Evolutionary conservation across 2,113 vertebrate genomes (phyloP).

Genomic region (Craseonycteris thonglongyai): DNA sequence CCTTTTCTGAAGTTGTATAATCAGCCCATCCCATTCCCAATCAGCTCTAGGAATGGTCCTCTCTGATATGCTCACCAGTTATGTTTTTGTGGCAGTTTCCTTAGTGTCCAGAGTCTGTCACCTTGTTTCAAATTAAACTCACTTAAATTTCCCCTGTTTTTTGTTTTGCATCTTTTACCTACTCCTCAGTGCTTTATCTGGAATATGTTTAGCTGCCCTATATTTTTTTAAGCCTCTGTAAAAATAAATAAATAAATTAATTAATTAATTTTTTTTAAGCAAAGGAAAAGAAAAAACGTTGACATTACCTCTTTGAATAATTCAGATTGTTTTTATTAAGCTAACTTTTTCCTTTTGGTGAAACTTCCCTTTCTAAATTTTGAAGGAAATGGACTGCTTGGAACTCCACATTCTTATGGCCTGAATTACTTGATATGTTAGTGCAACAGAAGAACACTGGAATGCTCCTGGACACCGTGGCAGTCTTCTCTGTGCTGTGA

Average conservation of each 20-base stretch:
- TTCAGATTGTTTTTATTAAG: neutral
- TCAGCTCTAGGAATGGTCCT: neutral
- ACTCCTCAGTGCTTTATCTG: constrained; percentile 29
- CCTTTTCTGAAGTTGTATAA: neutral
- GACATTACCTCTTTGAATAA: neutral
- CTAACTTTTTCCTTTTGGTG: neutral
- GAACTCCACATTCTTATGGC: neutral
- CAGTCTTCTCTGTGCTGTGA: neutral
- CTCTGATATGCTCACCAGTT: fast-evolving
- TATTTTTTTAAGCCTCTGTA: neutral
- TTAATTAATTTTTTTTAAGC: constrained; percentile 47
- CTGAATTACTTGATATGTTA: neutral
- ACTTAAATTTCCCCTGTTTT: neutral
- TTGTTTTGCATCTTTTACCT: constrained; percentile 9
- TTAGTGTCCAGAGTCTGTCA: neutral
- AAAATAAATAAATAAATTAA: too few species aligned
- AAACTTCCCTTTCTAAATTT: neutral
- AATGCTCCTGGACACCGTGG: neutral
- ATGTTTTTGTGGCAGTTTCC: neutral
- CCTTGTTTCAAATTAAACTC: constrained; percentile 27
- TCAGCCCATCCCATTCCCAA: neutral
- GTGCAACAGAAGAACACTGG: neutral
- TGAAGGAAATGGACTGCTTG: neutral
- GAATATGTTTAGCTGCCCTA: constrained; percentile 44
- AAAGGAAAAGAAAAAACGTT: constrained; percentile 18